phyloP scores from a whole-genome alignment of 2,113 vertebrate genomes.

The Amblyornis subalaris region DNA sequence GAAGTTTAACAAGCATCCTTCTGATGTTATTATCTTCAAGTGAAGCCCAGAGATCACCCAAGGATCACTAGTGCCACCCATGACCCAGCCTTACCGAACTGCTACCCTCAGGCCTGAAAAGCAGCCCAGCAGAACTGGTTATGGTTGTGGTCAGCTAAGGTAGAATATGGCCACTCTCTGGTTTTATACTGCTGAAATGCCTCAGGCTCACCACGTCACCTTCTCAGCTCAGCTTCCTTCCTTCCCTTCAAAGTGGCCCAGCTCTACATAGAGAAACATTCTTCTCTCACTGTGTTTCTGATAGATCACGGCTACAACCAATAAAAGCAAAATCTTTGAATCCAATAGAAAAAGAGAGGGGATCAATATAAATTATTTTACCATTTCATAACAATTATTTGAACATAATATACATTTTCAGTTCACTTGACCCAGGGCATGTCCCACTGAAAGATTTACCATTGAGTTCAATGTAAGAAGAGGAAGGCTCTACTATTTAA shows the following conservation, averaged over 20 bases:
- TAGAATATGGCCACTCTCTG: not conserved
- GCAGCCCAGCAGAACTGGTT: not conserved
- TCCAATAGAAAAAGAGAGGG: not conserved
- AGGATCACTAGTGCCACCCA: not conserved
- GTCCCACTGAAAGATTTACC: not conserved
- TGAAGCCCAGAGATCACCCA: not conserved
- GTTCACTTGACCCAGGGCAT: not conserved
- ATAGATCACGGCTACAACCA: not conserved
- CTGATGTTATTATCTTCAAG: not conserved
- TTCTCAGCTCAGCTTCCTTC: not conserved
- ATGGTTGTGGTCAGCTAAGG: not conserved
- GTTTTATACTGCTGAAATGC: not conserved
- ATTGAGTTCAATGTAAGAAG: not conserved
- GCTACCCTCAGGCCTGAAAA: not conserved
- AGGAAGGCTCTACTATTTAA: not conserved
- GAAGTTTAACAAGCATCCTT: not conserved
- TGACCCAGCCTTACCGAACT: not conserved
- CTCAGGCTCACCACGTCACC: not conserved
- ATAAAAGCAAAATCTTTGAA: not conserved
- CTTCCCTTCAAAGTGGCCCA: not conserved
- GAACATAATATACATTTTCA: not conserved
- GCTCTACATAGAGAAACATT: not conserved
- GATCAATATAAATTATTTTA: not conserved
- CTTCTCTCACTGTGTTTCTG: not conserved
- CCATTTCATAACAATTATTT: not conserved